Base-by-base conservation (phyloP, 2,113 vertebrate genomes). In the Thalassarche chlororhynchos region DNA sequence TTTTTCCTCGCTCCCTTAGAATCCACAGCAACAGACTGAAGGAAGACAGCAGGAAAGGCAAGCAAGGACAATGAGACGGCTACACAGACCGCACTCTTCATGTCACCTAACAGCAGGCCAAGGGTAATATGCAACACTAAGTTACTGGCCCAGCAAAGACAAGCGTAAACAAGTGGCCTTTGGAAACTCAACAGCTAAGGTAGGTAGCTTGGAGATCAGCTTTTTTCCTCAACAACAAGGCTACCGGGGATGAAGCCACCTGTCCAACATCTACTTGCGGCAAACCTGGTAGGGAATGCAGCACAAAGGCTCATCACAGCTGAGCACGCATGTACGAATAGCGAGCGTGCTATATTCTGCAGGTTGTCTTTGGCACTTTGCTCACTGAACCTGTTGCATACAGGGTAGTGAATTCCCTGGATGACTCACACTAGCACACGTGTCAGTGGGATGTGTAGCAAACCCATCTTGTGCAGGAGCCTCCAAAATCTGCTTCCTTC, bases 311-410 rank as follows among this genome's bases (percentile, higher is more conserved):
- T 72, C 26, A 1, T 16, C 34, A 8, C 29, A 46, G 57, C 82
- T 26, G 44, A 60, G 70, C 26, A 2, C 0, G 21, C 5, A 10
- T 0, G 6, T 2, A 3, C 0, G 5, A 38, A 28, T 0, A 12
- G 26, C 0, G 10, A n/a, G n/a, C 1, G 32, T 9, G 60, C 60
- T 16, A 8, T 18, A 6, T 19, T 65, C 64, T 58, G 69, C 23
- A 23, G 52, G 52, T 24, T 55, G 64, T 21, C 54, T 19, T 17
- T 26, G 44, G n/a, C n/a, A 1, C 68, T 38, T 26, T 5, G 26
- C 68, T 60, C 78, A 4, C 83, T 6, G 18, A 52, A 21, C 57
- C 79, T 71, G 65, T 13, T 66, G 51, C 21, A 0, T 2, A 4
- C 32, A 42, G 71, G 46, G 68, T 2, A 17, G 55, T 5, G 74